Evolutionary conservation across 2,113 vertebrate species (phyloP), one percentile per base, ranked within the genome.

Genomic region (Triplophysa tibetana): DNA sequence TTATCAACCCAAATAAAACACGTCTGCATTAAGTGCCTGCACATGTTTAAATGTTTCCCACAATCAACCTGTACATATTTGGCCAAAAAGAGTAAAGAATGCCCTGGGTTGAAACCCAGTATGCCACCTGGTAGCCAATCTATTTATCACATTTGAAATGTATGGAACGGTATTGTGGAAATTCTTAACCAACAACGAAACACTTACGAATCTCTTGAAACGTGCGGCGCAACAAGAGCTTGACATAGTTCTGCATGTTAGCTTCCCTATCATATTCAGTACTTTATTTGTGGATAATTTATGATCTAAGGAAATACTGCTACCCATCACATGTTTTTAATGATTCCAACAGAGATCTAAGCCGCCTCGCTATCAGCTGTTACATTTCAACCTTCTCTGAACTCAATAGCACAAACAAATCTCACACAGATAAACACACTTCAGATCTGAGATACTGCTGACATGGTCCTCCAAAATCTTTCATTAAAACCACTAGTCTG

Each of bases 391-490:
- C 14, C 14, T 52, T 16, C 13, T 52, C 54, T 21, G 16, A 58
- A 10, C 17, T 19, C 19, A 58, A 8, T 19, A 56, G 7, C 52
- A 19, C 52, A 56, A 16, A 56, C 17, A n/a, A 4, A n/a, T 38
- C 33, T 38, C 14, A 52, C 14, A 52, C 5, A 17, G 16, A 58
- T 6, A 58, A n/a, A 58, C 54, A 58, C n/a, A n/a, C 8, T 58
- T 21, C 7, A 58, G 54, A 58, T 21, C 54, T 2, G 54, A 58
- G 19, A 58, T 58, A 58, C 19, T 58, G 19, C 54, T 21, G 54
- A 58, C 8, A 62, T 63, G 73, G 58, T 75, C 73, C 73, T 63
- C 70, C 12, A 38, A n/a, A 33, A 73, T 73, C 12, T 21, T 29
- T 26, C 24, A 24, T 26, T 26, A 26, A 63, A 63, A 63, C 61